phyloP scores from a whole-genome alignment of 2,113 vertebrate species.

The Sus scrofa region DNA sequence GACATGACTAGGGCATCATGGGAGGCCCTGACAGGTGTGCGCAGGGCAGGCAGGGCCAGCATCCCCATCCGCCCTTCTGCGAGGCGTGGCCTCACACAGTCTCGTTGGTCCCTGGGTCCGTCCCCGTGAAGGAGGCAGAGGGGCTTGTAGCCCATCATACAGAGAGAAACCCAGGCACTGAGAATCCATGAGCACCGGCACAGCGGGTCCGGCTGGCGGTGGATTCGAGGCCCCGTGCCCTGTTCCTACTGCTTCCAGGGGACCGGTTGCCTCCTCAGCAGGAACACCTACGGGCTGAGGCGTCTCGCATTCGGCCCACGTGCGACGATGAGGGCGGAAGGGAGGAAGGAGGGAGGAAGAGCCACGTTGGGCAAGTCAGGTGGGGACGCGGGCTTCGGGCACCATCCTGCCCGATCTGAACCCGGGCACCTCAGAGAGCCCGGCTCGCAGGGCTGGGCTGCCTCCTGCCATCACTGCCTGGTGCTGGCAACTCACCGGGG shows the following conservation, averaged over 20 bases:
- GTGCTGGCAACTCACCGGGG: not conserved
- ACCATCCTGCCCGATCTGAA: too few species aligned
- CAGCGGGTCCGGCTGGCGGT: not conserved
- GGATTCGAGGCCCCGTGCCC: not conserved
- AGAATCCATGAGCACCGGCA: not conserved
- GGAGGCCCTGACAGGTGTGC: not conserved
- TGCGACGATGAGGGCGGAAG: not conserved
- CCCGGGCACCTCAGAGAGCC: fast-evolving
- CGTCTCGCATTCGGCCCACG: not conserved
- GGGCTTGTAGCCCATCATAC: not conserved
- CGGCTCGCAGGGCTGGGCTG: not conserved
- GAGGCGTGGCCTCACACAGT: not conserved
- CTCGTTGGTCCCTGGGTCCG: not conserved
- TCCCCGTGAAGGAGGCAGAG: not conserved
- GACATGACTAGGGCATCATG: not conserved
- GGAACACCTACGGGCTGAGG: fast-evolving
- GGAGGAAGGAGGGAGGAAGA: not conserved
- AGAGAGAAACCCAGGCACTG: not conserved
- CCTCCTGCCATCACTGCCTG: fast-evolving
- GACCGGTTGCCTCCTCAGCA: not conserved
- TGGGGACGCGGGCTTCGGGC: fast-evolving
- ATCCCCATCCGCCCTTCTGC: not conserved
- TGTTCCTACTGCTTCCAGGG: not conserved
- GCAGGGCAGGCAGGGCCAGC: not conserved
- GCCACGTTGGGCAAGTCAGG: fast-evolving